Evolutionary conservation across 2,113 vertebrate genomes (phyloP).

Genomic region (Arizona elegans): DNA sequence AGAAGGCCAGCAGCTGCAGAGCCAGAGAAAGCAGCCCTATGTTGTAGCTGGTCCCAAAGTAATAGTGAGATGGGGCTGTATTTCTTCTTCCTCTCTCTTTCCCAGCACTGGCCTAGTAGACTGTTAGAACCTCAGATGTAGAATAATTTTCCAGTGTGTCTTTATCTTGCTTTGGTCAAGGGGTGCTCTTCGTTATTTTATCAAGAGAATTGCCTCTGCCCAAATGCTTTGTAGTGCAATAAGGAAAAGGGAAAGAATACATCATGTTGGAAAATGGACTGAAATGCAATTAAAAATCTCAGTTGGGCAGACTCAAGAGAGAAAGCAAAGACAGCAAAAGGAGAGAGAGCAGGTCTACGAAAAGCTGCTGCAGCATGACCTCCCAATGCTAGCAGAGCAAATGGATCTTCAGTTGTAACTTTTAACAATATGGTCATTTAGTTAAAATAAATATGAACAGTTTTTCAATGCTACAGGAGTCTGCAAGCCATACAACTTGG

Average conservation of each 20-base stretch:
- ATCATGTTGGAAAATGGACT: not conserved
- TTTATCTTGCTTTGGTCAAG: not conserved
- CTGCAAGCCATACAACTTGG: not conserved
- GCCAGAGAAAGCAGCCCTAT: not conserved
- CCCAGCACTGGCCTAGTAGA: fast-evolving
- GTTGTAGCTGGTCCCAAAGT: not conserved
- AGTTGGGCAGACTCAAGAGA: not conserved
- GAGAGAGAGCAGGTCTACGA: not conserved
- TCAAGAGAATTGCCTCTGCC: not conserved
- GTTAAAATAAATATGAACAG: not conserved
- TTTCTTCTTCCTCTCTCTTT: not conserved
- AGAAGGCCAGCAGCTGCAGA: not conserved
- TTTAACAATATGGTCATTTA: not conserved
- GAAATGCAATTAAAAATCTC: not conserved
- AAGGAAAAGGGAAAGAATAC: not conserved
- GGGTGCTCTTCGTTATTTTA: not conserved
- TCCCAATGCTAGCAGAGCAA: not conserved
- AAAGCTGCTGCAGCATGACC: not conserved
- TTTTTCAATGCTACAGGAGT: not conserved
- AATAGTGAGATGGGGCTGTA: not conserved
- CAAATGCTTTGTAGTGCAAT: not conserved
- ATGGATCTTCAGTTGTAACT: not conserved
- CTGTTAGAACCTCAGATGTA: not conserved
- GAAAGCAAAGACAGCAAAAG: not conserved
- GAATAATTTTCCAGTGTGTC: conserved; percentile 21